Percentiles rank a stretch among this genome's conserved stretches.
These are phyloP conservation scores for Pycnomerus fuliginosus DNA, from an alignment of 2,888 invertebrate genomes.

Conservation along the genomic window DNA sequence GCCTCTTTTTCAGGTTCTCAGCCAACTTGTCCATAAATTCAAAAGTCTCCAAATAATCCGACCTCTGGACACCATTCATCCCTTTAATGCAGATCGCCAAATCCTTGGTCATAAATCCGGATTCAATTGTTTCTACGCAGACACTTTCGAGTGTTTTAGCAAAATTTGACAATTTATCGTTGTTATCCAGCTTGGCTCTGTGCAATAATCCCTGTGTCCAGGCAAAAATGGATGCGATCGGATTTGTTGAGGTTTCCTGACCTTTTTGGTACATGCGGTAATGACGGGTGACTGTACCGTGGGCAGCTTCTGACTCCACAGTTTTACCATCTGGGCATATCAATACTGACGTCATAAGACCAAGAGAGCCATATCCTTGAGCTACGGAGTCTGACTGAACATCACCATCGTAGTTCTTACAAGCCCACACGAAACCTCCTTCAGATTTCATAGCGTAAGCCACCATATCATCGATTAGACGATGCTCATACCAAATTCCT, in stretches of 20 bases:
- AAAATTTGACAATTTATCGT: slow-evolving; percentile 72
- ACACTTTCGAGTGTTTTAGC: slow-evolving; percentile 85
- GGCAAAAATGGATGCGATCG: slow-evolving; percentile 98
- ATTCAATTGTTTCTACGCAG: slow-evolving; percentile 92
- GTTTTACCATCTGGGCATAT: slow-evolving; percentile 98
- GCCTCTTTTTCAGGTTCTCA: slow-evolving; percentile 74
- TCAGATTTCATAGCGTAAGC: slow-evolving; percentile 97
- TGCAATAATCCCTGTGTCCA: slow-evolving; percentile 92
- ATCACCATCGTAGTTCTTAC: slow-evolving; percentile 99
- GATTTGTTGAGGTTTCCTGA: slow-evolving; percentile 97
- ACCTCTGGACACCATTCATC: slow-evolving; percentile 70
- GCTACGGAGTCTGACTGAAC: slow-evolving; percentile 98
- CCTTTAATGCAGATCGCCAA: slow-evolving; percentile 98
- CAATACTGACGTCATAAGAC: slow-evolving; percentile 97
- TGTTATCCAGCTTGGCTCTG: slow-evolving; percentile 90
- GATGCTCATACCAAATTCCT: slow-evolving; percentile 96
- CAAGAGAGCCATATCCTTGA: slow-evolving; percentile 94
- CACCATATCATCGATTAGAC: slow-evolving; percentile 98
- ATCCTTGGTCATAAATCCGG: slow-evolving; percentile 97
- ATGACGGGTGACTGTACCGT: slow-evolving; percentile 70
- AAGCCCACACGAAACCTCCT: slow-evolving; percentile 99
- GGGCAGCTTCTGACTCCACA: slow-evolving; percentile 97
- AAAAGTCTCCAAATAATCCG: slow-evolving; percentile 95
- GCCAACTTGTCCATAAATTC: slow-evolving; percentile 95
- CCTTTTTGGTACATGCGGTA: slow-evolving; percentile 83